phyloP scores from a whole-genome alignment of 2,888 invertebrate genomes.

The Idaea biselata region DNA sequence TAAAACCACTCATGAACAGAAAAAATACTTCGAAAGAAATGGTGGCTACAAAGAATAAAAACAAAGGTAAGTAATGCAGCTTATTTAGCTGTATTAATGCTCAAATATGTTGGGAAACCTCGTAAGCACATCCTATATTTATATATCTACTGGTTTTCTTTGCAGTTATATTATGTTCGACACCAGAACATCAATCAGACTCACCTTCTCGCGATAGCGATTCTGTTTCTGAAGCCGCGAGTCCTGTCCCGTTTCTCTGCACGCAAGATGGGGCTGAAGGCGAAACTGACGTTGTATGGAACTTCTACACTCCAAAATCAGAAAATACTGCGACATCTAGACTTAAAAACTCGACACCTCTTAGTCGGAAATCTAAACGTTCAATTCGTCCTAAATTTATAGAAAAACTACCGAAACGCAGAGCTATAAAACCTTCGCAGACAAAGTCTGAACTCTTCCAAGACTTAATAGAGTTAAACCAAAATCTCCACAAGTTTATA shows the following conservation, averaged over 20 bases:
- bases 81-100: neutral
- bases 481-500: constrained; percentile 64
- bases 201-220: constrained; percentile 72
- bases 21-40: constrained; percentile 43
- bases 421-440: constrained; percentile 48
- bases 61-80: constrained; percentile 40
- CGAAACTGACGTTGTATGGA: constrained; percentile 75
- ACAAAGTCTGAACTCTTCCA: constrained; percentile 65
- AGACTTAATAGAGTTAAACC: constrained; percentile 69
- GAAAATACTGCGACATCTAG: constrained; percentile 45
- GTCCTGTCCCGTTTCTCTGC: constrained; percentile 73
- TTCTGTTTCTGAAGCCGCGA: constrained; percentile 66
- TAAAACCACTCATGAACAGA: constrained; percentile 18
- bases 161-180: constrained; percentile 69
- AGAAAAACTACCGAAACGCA: constrained; percentile 59
- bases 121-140: constrained; percentile 2
- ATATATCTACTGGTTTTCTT: constrained; percentile 16
- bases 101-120: neutral
- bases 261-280: constrained; percentile 76
- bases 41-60: constrained; percentile 60
- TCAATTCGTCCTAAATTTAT: constrained; percentile 47
- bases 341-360: constrained; percentile 62
- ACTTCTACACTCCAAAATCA: constrained; percentile 74
- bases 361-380: constrained; percentile 60
- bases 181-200: constrained; percentile 60